Evolutionary conservation across 2,888 invertebrate species (phyloP), one percentile per base, ranked within the genome.

Genomic region (Petrolisthes cinctipes): DNA sequence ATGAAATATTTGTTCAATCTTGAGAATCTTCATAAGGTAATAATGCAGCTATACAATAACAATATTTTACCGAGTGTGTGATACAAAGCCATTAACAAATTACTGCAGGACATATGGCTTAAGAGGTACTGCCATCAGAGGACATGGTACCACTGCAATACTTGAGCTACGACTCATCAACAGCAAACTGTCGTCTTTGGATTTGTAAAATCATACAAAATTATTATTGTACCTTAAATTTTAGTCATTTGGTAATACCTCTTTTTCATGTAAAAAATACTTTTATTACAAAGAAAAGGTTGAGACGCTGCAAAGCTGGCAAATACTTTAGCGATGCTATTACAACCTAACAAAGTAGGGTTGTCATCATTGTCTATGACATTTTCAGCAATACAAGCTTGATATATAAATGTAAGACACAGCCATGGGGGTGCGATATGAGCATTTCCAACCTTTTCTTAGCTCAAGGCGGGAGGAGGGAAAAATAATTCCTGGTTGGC

Each of bases 191-290:
- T 85, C 80, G 76, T 85, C 85, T 85, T 85, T 85, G 84, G 85
- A 85, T 68, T 79, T 80, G 79, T 85, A 57, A 79, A 76, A 79
- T 73, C 51, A 78, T 80, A 85, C 23, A 85, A 85, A 79, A 85
- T 66, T 71, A 54, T 71, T 75, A 79, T n/a, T 79, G 79, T 75
- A 80, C 20, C 80, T 80, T 75, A 71, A 75, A 80, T 78, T 83
- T 83, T 86, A 76, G 83, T 78, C 54, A 86, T 86, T 82, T 86
- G 86, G 86, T 86, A 86, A 83, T 86, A 86, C 86, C 86, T 79
- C 82, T 86, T 84, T 83, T 85, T 80, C 20, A 37, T 68, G 20
- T 81, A 75, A 75, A 86, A 75, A 71, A 71, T 86, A 83, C 80
- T 83, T 86, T 79, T 76, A 83, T 78, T 83, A 86, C 79, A 86